Conservation (phyloP, 2,797 vertebrate genomes). For the Loriculus beryllinus region DNA sequence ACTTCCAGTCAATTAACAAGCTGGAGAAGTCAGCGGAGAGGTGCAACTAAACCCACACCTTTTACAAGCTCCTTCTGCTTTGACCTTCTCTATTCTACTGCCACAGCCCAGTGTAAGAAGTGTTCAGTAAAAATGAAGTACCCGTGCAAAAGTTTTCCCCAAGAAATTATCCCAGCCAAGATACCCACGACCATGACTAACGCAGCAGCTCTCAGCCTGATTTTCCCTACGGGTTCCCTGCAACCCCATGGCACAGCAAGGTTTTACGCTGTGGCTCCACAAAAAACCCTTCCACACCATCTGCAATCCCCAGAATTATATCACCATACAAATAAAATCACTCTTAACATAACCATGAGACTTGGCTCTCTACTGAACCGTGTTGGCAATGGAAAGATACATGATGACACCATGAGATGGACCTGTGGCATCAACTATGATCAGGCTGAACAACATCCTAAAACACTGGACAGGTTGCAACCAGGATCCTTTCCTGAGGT, state of each 20-base stretch:
- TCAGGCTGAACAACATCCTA: background rate
- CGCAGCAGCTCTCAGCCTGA: background rate
- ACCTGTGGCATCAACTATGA: background rate
- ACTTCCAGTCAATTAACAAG: background rate
- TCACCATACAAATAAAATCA: background rate
- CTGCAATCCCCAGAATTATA: background rate
- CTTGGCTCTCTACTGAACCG: background rate
- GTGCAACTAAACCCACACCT: background rate
- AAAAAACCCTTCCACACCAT: background rate
- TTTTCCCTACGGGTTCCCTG: background rate
- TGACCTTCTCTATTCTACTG: background rate
- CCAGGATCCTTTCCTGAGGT: background rate
- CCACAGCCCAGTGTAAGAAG: background rate
- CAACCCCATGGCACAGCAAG: background rate
- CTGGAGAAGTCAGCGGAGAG: background rate
- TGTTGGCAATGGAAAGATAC: background rate
- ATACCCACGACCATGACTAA: background rate
- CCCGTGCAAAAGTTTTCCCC: background rate
- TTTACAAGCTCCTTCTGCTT: background rate
- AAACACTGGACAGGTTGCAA: background rate
- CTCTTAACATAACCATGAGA: background rate
- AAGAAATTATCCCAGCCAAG: background rate
- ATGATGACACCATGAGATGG: background rate
- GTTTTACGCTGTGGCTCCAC: background rate
- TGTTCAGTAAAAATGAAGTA: background rate